Base-by-base conservation (phyloP, 2,888 invertebrate species). In the Lithophane socia region DNA sequence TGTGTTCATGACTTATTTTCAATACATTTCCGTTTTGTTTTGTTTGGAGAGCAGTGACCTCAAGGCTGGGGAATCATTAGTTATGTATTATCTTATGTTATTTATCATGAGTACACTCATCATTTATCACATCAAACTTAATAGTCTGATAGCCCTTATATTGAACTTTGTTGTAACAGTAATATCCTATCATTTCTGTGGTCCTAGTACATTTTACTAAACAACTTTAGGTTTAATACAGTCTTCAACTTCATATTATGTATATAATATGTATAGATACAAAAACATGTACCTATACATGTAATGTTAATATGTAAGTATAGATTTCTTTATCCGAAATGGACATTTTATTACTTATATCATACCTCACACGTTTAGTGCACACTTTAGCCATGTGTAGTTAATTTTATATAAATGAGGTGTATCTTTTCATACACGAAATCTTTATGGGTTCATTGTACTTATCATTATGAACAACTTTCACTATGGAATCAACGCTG, bases 21-120 rank as follows among this genome's bases (percentile, higher is more conserved):
- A 52, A 58, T 42, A 54, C 12, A 29, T 13, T 29, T 18, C 1
- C 16, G 0, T 69, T 71, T 54, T 21, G 9, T 21, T 65, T 37
- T 37, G 18, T 42, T 58, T 60, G 4, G 24, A 37, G 0, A 29
- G 0, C 37, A 73, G 52, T 44, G 44, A 71, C 49, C 21, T 4
- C 5, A 13, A 21, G 21, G 13, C 13, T 49, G 1, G 18, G 42
- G 0, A 60, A 5, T 73, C 21, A 78, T 78, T 65, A 52, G 37
- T 37, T 37, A 37, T 37, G 3, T 37, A 52, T 64, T 44, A 60
- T 47, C 3, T 0, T 54, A 54, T 47, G 13, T 47, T 21, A 66
- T 78, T 52, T n/a, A 73, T 78, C 60, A 79, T 66, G 7, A 42
- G 42, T 42, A 73, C 8, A 24, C 52, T 44, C 73, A 66, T 78